Conservation (phyloP, 2,113 vertebrate species). For the Gnathonemus echidnorhynchus region DNA sequence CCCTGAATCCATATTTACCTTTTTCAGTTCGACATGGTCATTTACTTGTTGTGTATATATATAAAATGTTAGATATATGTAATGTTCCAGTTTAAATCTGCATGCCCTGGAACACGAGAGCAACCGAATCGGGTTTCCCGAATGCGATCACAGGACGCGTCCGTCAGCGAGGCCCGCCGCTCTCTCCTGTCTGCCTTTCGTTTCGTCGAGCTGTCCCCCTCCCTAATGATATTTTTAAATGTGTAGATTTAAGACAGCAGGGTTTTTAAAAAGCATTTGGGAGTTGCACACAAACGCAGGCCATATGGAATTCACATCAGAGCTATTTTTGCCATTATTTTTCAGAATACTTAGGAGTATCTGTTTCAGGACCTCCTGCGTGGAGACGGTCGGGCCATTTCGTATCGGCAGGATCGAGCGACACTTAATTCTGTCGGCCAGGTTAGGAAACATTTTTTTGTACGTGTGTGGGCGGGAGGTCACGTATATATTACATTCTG, state of each 20-base stretch:
- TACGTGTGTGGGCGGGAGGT: background rate
- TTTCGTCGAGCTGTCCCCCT: background rate
- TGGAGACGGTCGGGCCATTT: background rate
- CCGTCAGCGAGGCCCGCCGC: background rate
- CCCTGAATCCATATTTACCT: background rate
- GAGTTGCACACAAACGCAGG: background rate
- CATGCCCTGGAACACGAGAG: background rate
- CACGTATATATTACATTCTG: background rate
- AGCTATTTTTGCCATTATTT: background rate
- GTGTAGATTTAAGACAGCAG: background rate
- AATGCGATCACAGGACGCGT: background rate
- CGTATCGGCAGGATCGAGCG: background rate
- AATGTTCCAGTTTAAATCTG: background rate
- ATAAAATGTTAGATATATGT: background rate
- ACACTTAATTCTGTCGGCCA: background rate
- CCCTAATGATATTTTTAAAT: background rate
- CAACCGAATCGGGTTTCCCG: background rate
- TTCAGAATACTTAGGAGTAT: background rate
- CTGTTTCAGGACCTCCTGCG: background rate
- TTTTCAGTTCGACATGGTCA: background rate
- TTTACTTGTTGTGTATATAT: background rate
- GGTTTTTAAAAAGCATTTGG: background rate
- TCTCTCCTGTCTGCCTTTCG: background rate
- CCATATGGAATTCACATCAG: constrained; percentile 4
- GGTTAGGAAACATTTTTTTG: background rate